Conservation (phyloP, 2,797 vertebrate genomes). For the Phrynocephalus forsythii region DNA sequence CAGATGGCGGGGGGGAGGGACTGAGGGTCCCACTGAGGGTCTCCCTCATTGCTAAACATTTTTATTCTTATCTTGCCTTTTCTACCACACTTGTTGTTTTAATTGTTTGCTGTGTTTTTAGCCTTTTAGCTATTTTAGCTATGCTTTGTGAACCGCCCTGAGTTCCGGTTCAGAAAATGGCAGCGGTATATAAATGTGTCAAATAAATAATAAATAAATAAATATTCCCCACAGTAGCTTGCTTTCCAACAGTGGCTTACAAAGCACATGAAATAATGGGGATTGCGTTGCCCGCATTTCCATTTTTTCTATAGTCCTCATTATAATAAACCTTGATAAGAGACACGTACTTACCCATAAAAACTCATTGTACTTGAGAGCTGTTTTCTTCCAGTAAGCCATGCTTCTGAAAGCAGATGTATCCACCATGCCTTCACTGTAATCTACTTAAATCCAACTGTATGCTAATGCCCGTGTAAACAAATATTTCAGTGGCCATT, state of each 20-base stretch:
- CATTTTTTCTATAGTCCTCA: not conserved
- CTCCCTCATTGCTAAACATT: too few species aligned
- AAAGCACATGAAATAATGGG: not conserved
- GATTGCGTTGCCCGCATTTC: not conserved
- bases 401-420: slow-evolving; percentile 69
- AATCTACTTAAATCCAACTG: slow-evolving; percentile 68
- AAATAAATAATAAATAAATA: too few species aligned
- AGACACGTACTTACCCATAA: not conserved
- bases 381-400: slow-evolving; percentile 58
- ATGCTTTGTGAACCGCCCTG: too few species aligned
- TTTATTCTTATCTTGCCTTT: too few species aligned
- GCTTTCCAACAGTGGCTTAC: slow-evolving; percentile 1
- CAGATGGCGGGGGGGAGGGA: too few species aligned
- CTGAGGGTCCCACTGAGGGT: too few species aligned
- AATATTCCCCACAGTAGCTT: not conserved
- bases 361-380: not conserved
- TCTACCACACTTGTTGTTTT: too few species aligned
- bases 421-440: slow-evolving; percentile 64
- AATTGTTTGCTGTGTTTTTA: too few species aligned
- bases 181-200: too few species aligned
- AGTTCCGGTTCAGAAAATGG: too few species aligned
- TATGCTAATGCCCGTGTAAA: slow-evolving; percentile 62
- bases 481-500: slow-evolving; percentile 60
- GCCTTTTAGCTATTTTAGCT: too few species aligned
- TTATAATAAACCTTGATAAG: not conserved